These are phyloP conservation scores for Syrista parreyssii DNA, from an alignment of 2,888 invertebrate species.

Conservation along the genomic window DNA sequence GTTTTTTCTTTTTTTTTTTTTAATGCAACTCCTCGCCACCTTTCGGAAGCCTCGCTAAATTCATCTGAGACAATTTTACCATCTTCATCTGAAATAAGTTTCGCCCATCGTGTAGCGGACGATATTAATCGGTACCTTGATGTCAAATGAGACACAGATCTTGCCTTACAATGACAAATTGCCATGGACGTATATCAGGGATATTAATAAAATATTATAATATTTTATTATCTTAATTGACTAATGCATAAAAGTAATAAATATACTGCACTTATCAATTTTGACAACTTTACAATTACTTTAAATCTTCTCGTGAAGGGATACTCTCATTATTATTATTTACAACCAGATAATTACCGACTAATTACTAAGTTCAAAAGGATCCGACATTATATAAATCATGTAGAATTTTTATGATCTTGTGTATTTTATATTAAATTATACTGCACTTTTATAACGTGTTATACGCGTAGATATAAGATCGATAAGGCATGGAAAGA, in stretches of 20 bases:
- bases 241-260: not conserved
- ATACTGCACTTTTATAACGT: not conserved
- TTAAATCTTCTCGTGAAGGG: not conserved
- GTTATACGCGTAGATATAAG: not conserved
- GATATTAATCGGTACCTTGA: not conserved
- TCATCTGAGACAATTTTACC: not conserved
- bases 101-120: not conserved
- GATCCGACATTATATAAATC: not conserved
- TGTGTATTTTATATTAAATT: not conserved
- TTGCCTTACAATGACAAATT: not conserved
- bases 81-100: not conserved
- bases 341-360: not conserved
- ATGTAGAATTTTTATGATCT: not conserved
- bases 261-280: not conserved
- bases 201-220: not conserved
- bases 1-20: constrained; percentile 29
- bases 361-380: not conserved
- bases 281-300: not conserved
- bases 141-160: not conserved
- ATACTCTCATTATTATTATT: not conserved
- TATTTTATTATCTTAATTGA: not conserved
- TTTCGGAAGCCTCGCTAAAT: constrained; percentile 2
- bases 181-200: too few species aligned
- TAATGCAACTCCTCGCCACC: constrained; percentile 5
- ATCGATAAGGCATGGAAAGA: not conserved